A percentile compares a stretch with the other conserved stretches of the same genome.
phyloP scores from a whole-genome alignment of 2,113 vertebrate species.

The Chrysochloris asiatica region DNA sequence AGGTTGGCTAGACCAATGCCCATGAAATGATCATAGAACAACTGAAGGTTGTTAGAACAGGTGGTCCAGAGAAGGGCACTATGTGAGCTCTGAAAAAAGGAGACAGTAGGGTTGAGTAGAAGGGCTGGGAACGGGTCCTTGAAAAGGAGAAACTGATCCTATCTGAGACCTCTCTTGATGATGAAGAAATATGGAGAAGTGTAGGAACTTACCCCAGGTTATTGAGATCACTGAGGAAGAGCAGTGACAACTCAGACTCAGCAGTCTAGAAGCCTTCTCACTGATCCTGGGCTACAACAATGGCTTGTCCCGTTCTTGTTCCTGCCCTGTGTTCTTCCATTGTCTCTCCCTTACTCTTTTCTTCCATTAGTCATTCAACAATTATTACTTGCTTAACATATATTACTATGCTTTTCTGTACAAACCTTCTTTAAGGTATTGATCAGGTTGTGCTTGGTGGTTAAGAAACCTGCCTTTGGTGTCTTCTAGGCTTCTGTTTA shows the following conservation, averaged over 20 bases:
- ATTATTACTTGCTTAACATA: not conserved
- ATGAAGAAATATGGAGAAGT: not conserved
- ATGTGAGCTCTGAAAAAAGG: not conserved
- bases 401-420: not conserved
- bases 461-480: too few relatives aligned
- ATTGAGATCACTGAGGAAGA: not conserved
- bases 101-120: not conserved
- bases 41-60: not conserved
- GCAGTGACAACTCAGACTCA: not conserved
- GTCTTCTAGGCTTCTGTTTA: not conserved
- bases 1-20: not conserved
- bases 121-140: not conserved
- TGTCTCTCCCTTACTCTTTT: not conserved
- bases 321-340: too few relatives aligned
- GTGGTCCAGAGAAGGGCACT: not conserved
- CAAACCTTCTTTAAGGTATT: too few relatives aligned
- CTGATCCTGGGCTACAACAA: not conserved
- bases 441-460: too few relatives aligned
- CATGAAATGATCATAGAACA: not conserved
- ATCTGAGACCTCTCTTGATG: not conserved
- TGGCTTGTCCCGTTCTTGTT: not conserved
- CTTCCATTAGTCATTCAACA: not conserved
- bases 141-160: not conserved
- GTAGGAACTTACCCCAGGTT: not conserved
- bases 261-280: not conserved